A percentile compares a stretch with the other conserved stretches of the same genome.
Evolutionary conservation across 2,888 invertebrate genomes (phyloP).

Genomic region (Diplazon laetatorius): DNA sequence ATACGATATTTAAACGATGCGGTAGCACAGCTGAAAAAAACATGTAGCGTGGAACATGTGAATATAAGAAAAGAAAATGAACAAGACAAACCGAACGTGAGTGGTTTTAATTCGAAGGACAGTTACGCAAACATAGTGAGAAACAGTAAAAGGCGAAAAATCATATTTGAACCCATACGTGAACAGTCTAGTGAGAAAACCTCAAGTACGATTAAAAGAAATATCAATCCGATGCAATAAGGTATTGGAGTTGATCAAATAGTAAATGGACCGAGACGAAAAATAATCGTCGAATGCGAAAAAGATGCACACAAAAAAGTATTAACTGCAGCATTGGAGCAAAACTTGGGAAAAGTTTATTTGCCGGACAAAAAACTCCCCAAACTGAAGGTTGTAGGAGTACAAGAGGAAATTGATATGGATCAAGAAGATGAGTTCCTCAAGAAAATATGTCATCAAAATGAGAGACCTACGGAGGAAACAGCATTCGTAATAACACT

Average conservation of each 20-base stretch:
- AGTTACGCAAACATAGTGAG: neutral
- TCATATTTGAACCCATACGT: neutral
- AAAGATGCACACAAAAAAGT: constrained; percentile 8
- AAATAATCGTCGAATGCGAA: constrained; percentile 4
- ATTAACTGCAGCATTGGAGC: constrained; percentile 1
- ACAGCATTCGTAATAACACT: neutral
- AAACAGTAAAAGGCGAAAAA: neutral
- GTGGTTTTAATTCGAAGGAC: no score
- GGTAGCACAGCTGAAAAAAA: no score
- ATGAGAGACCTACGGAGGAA: neutral
- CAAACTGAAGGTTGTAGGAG: constrained; percentile 27
- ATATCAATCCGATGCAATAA: neutral
- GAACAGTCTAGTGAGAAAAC: neutral
- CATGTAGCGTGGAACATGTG: no score
- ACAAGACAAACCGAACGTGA: no score
- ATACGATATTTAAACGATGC: no score
- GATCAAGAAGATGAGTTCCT: constrained; percentile 15
- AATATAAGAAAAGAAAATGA: no score
- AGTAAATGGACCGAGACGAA: constrained; percentile 1
- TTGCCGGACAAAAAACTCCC: constrained; percentile 28
- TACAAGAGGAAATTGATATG: constrained; percentile 10
- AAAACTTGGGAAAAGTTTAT: constrained; percentile 24
- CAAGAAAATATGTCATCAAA: neutral
- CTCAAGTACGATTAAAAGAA: neutral
- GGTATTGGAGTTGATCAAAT: neutral